A percentile compares a stretch with the other conserved stretches of the same genome.
These are phyloP conservation scores for Hesperia comma DNA, from an alignment of 2,888 invertebrate species.

Conservation along the genomic window DNA sequence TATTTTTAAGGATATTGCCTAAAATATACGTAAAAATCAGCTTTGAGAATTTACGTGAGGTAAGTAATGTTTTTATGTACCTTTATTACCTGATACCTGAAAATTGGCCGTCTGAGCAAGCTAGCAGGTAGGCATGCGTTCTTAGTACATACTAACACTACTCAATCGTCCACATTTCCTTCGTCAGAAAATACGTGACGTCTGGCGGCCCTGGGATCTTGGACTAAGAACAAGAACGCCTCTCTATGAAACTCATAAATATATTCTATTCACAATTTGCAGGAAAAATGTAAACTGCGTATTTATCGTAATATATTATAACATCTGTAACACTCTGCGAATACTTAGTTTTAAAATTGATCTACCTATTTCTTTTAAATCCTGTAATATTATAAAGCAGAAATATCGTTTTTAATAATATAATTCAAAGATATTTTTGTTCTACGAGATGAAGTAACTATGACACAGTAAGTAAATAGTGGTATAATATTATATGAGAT, in stretches of 20 bases:
- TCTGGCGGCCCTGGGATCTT: too few species aligned
- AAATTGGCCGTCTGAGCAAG: too few species aligned
- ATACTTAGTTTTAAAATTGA: constrained; percentile 35
- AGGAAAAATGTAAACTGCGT: constrained; percentile 32
- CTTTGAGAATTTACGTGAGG: too few species aligned
- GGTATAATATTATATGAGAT: constrained; percentile 23
- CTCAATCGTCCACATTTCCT: too few species aligned
- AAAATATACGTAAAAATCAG: too few species aligned
- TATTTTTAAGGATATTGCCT: too few species aligned
- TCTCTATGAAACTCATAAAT: constrained; percentile 34
- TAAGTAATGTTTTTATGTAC: too few species aligned
- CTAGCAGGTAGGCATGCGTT: too few species aligned
- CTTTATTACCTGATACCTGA: too few species aligned
- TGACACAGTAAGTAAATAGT: constrained; percentile 29
- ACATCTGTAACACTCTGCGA: constrained; percentile 36
- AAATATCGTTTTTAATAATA: constrained; percentile 34
- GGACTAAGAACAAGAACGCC: constrained; percentile 28
- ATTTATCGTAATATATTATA: constrained; percentile 34
- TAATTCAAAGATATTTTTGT: constrained; percentile 33
- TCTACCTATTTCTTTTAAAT: constrained; percentile 33
- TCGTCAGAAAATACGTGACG: too few species aligned
- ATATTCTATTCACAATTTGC: constrained; percentile 35
- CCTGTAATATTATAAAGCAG: constrained; percentile 37
- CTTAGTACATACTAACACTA: too few species aligned
- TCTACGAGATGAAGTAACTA: constrained; percentile 31